Conservation (phyloP, 2,888 invertebrate species). For the Euspilapteryx auroguttella region DNA sequence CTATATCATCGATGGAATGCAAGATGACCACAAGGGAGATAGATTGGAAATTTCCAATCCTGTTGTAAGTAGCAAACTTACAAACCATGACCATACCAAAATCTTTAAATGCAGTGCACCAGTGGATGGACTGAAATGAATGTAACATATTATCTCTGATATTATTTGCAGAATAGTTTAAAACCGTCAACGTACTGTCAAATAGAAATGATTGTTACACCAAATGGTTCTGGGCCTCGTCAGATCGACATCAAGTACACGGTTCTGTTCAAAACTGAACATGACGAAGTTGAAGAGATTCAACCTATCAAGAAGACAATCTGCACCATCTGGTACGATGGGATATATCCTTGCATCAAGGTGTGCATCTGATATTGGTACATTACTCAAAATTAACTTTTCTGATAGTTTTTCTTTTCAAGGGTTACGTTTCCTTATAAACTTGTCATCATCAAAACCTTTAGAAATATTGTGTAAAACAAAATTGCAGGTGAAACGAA, state of each 20-base stretch:
- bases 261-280: slow-evolving; percentile 34
- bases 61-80: slow-evolving; percentile 31
- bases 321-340: slow-evolving; percentile 44
- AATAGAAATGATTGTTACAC: slow-evolving; percentile 26
- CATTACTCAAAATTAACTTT: neutral
- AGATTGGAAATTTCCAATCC: slow-evolving; percentile 29
- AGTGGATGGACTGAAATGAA: too few species aligned
- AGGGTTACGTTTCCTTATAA: too few species aligned
- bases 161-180: slow-evolving; percentile 44
- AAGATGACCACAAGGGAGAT: slow-evolving; percentile 31
- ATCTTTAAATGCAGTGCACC: too few species aligned
- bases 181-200: slow-evolving; percentile 34
- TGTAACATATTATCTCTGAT: too few species aligned
- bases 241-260: slow-evolving; percentile 33
- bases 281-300: slow-evolving; percentile 34
- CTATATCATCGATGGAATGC: slow-evolving; percentile 29
- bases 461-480: too few species aligned
- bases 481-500: slow-evolving; percentile 42
- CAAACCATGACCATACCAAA: too few species aligned
- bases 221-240: slow-evolving; percentile 36
- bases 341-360: slow-evolving; percentile 45
- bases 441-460: too few species aligned
- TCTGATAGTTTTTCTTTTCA: neutral
- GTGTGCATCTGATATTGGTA: slow-evolving; percentile 12
- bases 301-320: slow-evolving; percentile 33